Evolutionary conservation across 2,888 invertebrate species (phyloP).

Genomic region (Lingula anatina): DNA sequence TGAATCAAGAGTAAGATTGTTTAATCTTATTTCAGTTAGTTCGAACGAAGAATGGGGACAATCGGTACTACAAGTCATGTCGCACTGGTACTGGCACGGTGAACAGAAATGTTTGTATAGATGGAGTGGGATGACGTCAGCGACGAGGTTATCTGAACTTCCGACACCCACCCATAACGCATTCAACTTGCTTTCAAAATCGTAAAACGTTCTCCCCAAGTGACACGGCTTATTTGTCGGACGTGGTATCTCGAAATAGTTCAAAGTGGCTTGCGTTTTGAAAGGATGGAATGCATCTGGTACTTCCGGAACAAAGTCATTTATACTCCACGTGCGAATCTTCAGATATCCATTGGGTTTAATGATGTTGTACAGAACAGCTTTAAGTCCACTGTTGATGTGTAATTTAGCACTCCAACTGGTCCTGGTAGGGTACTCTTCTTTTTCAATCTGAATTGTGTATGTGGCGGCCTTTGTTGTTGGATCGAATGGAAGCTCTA

Average conservation of each 20-base stretch:
- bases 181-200: constrained; percentile 20
- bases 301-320: constrained; percentile 16
- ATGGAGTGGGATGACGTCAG: constrained; percentile 11
- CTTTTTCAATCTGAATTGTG: constrained; percentile 4
- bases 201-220: constrained; percentile 20
- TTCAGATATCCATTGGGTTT: neutral
- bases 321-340: constrained; percentile 16
- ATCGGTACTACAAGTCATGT: constrained; percentile 9
- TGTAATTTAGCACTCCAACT: constrained; percentile 7
- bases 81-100: constrained; percentile 14
- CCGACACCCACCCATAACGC: constrained; percentile 21
- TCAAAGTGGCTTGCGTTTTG: no score
- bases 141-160: constrained; percentile 11
- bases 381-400: constrained; percentile 9
- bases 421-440: neutral
- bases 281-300: constrained; percentile 17
- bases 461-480: constrained; percentile 3
- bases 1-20: constrained; percentile 5
- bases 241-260: constrained; percentile 14
- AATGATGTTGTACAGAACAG: no score
- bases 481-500: constrained; percentile 9
- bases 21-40: constrained; percentile 7
- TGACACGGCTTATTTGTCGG: constrained; percentile 12
- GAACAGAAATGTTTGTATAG: constrained; percentile 14
- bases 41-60: constrained; percentile 9